Evolutionary conservation across 2,797 vertebrate genomes (phyloP).

Genomic region (Peromyscus aztecus): DNA sequence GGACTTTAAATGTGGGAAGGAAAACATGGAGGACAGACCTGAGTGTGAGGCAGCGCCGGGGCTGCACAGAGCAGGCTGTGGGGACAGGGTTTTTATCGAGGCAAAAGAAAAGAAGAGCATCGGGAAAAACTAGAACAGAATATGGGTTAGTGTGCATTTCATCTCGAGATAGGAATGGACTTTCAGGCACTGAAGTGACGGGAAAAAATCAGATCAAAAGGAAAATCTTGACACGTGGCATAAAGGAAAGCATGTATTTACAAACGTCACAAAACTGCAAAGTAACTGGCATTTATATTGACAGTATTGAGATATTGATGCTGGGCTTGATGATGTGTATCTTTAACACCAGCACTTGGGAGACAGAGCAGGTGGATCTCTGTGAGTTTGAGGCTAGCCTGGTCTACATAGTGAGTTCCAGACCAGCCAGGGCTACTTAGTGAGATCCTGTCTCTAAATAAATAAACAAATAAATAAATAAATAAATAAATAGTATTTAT

Average conservation of each 20-base stretch:
- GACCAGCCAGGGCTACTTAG: not conserved
- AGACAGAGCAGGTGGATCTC: not conserved
- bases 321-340: not conserved
- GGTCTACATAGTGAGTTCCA: not conserved
- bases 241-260: slow-evolving; percentile 39
- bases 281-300: not conserved
- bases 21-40: not conserved
- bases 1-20: not conserved
- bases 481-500: not conserved
- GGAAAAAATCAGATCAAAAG: slow-evolving; percentile 9
- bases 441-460: not conserved
- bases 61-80: not conserved
- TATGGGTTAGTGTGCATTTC: slow-evolving; percentile 43
- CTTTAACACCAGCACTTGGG: not conserved
- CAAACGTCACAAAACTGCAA: slow-evolving; percentile 53
- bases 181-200: slow-evolving; percentile 44
- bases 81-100: not conserved
- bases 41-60: not conserved
- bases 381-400: not conserved
- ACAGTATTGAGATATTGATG: not conserved
- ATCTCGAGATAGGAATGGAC: not conserved
- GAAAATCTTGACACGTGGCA: not conserved
- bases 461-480: not conserved
- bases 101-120: not conserved
- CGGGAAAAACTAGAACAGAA: slow-evolving; percentile 45